Evolutionary conservation across 1,140 invertebrate genomes (phyloP), one percentile per base, ranked within the genome.

Genomic region (Augochlora pura): DNA sequence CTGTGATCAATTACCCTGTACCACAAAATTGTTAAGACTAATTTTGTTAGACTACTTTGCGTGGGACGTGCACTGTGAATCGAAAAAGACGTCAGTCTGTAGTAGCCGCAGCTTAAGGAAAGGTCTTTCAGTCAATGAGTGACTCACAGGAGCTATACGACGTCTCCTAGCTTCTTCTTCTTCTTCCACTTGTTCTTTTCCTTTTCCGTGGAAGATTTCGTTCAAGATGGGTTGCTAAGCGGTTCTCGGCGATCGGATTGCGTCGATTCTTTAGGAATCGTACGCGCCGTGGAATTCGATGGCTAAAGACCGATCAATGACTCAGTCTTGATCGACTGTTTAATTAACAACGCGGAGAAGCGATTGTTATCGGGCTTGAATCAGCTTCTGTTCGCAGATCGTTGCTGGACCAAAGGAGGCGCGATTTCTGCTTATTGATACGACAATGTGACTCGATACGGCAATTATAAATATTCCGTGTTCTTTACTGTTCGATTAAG

Each of bases 41-140:
- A n/a, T n/a, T 39, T 39, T 3, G 38, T 8, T 42, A 42, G 7
- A 42, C 8, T 42, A 10, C 8, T 42, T 42, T 9, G 39, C 39
- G 39, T 42, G 39, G 9, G 39, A 9, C 39, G 39, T 42, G 9
- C 39, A 9, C 7, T 42, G 39, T 42, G 7, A 42, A 42, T n/a
- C 4, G 21, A n/a, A 52, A 70, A 70, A 77, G 52, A 57, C 67
- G 67, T 77, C 67, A 71, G 27, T 60, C 23, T 77, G 62, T 69
- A 63, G 38, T 38, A 12, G 8, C 32, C 8, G 25, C 18, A 18
- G 10, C 2, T 72, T 25, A 3, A 3, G 25, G 21, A 27, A 52
- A 21, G 1, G 18, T 52, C 21, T 18, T 8, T 6, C n/a, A 25
- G 49, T 54, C 49, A 38, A 69, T 69, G 27, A 64, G 10, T 77